Evolutionary conservation across 2,888 invertebrate genomes (phyloP).

Genomic region (Synergus umbraculus): DNA sequence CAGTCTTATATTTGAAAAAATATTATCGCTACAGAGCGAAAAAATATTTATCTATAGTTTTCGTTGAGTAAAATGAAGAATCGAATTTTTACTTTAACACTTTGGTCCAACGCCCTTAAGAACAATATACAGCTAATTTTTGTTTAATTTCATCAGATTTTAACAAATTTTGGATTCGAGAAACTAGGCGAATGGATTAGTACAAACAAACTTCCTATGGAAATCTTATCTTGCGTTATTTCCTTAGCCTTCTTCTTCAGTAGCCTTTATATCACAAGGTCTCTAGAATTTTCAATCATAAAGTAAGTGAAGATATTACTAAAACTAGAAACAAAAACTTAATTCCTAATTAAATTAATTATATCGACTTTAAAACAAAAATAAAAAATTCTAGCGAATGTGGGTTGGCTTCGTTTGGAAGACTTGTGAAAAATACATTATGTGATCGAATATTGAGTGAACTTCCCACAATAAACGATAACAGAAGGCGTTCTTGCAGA

Average conservation of each 20-base stretch:
- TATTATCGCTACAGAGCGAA: too few species aligned
- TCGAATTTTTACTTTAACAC: too few species aligned
- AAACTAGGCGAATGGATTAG: slow-evolving; percentile 52
- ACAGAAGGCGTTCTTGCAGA: slow-evolving; percentile 12
- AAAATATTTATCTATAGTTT: too few species aligned
- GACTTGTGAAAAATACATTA: neutral
- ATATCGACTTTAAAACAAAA: neutral
- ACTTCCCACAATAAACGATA: neutral
- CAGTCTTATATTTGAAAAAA: too few species aligned
- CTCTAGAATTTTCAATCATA: slow-evolving; percentile 62
- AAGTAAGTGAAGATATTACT: slow-evolving; percentile 38
- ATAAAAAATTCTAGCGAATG: slow-evolving; percentile 10
- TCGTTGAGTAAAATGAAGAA: too few species aligned
- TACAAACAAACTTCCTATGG: slow-evolving; percentile 54
- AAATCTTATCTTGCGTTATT: slow-evolving; percentile 54
- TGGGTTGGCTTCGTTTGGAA: neutral
- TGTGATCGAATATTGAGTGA: slow-evolving; percentile 4
- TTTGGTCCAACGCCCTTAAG: too few species aligned
- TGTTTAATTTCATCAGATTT: slow-evolving; percentile 50
- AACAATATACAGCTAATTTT: neutral
- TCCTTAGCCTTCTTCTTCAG: slow-evolving; percentile 60
- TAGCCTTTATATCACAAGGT: slow-evolving; percentile 62
- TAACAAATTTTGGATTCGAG: slow-evolving; percentile 53
- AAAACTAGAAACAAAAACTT: neutral
- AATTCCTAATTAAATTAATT: neutral